Base-by-base conservation (phyloP, 1,140 invertebrate species). In the Drosophila azteca region DNA sequence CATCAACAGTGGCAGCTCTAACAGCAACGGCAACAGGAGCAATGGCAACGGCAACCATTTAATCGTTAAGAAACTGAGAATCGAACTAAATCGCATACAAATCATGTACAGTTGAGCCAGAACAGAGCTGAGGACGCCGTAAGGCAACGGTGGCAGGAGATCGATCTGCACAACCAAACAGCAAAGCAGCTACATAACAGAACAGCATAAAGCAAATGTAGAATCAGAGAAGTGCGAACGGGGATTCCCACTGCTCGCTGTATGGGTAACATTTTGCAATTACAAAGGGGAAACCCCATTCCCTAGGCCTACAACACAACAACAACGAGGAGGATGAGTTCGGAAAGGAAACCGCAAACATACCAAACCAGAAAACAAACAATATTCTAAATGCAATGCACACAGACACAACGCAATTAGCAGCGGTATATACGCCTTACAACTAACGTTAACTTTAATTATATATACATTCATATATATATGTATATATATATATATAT, bases 391-490 rank as follows among this genome's bases (percentile, higher is more conserved):
- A 77, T 65, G 68, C 67, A 73, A 81, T 62, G 68, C 79, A 81
- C 55, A 76, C 60, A 58, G 20, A 73, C 45, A 76, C 43, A 58
- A 77, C 68, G 79, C 79, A 82, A 74, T 65, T 82, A 82, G 79
- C 64, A 83, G 79, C 75, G 79, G 76, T 79, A 75, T 82, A 85
- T 66, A 78, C 62, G 82, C 74, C 82, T 82, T 84, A 80, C 70
- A 66, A 77, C 51, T 35, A 69, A 69, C 52, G 65, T 57, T 57
- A 69, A 68, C 51, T 58, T 68, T 20, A 44, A 51, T 57, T 57
- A 68, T 53, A 53, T 29, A 31, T 54, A 61, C 51, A 49, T 29
- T 46, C 48, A 43, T 35, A 62, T 44, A 54, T 1, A 64, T 22
- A 35, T 26, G 54, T 44, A 57, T 45, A 70, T 57, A 49, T 41